phyloP scores from a whole-genome alignment of 2,888 invertebrate genomes.

The Dasysyrphus albostriatus region DNA sequence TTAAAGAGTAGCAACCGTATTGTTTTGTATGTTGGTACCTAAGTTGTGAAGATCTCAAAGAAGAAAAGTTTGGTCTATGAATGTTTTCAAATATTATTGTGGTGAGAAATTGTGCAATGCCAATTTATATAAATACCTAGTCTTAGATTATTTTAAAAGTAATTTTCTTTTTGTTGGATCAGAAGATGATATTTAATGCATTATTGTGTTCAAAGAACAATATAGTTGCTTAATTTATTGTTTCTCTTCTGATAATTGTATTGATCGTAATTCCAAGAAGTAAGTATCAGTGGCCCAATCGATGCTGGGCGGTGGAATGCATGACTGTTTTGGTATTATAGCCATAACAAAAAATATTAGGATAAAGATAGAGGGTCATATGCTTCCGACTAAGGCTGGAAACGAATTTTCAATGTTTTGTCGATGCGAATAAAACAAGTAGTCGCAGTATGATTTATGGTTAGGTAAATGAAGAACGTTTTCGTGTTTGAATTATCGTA shows the following conservation, averaged over 20 bases:
- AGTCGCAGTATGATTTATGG: no score
- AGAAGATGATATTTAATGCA: not conserved
- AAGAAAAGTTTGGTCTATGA: not conserved
- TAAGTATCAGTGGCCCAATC: not conserved
- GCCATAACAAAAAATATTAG: no score
- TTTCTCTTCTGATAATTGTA: not conserved
- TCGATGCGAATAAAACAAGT: no score
- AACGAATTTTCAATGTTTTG: no score
- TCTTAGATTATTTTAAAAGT: not conserved
- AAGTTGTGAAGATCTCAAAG: not conserved
- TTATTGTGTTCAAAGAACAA: not conserved
- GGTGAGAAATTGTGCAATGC: not conserved
- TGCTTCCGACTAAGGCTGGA: no score
- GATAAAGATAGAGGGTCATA: no score
- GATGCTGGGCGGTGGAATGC: not conserved
- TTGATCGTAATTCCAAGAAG: not conserved
- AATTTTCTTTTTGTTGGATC: not conserved
- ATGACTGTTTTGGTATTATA: no score
- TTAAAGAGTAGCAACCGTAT: slow-evolving; percentile 4
- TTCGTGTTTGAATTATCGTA: no score
- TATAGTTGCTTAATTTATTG: not conserved
- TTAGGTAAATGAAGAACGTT: no score
- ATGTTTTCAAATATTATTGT: not conserved
- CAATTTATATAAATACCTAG: not conserved
- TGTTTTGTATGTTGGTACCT: not conserved